Conservation (phyloP, 2,113 vertebrate genomes). For the Rhodinocichla rosea region DNA sequence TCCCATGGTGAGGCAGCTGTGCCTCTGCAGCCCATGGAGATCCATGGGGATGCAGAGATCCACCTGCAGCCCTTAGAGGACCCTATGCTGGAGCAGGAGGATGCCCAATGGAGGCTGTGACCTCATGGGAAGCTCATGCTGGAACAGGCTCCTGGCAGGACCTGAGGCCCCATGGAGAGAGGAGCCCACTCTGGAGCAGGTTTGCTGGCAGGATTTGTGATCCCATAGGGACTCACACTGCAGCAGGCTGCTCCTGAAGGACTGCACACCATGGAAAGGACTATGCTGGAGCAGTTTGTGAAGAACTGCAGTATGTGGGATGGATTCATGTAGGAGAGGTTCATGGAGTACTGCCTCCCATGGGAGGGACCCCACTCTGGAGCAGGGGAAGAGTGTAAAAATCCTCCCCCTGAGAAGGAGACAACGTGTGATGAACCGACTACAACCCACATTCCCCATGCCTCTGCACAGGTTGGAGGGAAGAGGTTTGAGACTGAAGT, state of each 20-base stretch:
- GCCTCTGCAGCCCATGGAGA: background rate
- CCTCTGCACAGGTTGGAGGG: background rate
- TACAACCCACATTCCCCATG: background rate
- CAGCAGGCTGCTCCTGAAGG: background rate
- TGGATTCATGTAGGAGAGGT: background rate
- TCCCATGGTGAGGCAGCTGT: background rate
- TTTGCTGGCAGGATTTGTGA: background rate
- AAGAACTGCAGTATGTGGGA: background rate
- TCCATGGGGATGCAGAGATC: accelerated
- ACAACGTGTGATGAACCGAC: background rate
- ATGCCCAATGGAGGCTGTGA: background rate
- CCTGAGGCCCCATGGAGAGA: background rate
- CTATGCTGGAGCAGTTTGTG: background rate
- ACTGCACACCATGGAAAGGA: background rate
- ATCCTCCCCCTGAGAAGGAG: background rate
- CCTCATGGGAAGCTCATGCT: background rate
- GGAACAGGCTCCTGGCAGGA: background rate
- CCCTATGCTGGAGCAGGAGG: background rate
- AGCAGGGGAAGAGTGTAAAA: background rate
- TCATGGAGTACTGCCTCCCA: background rate
- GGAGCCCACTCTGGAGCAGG: background rate
- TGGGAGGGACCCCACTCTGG: background rate
- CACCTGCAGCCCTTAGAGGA: accelerated
- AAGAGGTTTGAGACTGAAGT: background rate
- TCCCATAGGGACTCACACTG: background rate